Conservation (phyloP, 2,113 vertebrate species). For the Rattus norvegicus region DNA sequence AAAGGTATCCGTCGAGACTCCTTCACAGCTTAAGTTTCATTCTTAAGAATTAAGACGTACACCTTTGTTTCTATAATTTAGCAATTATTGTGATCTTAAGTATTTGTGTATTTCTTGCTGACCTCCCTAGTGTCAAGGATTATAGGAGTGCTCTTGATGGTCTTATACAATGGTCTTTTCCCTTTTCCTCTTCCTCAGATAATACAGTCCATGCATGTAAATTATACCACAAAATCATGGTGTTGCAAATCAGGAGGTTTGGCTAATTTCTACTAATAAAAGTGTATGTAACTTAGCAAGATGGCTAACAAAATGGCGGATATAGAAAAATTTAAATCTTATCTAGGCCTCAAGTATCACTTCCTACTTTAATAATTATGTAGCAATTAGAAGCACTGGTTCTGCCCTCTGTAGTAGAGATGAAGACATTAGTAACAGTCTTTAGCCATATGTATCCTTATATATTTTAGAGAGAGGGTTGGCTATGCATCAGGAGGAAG, state of each 20-base stretch:
- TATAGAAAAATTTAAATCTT: not conserved
- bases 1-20: not conserved
- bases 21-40: not conserved
- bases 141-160: not conserved
- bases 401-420: not conserved
- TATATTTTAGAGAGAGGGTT: not conserved
- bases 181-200: not conserved
- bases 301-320: constrained; percentile 8
- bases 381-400: not conserved
- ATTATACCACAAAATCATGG: not conserved
- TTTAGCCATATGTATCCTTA: not conserved
- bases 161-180: not conserved
- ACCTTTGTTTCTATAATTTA: not conserved
- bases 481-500: not conserved
- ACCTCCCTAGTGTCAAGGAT: not conserved
- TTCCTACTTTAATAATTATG: constrained; percentile 36
- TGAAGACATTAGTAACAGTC: not conserved
- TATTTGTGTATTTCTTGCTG: not conserved
- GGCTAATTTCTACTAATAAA: not conserved
- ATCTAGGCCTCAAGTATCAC: not conserved
- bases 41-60: not conserved
- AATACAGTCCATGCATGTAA: not conserved
- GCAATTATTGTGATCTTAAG: not conserved
- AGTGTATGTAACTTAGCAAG: not conserved
- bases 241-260: not conserved